phyloP scores from a whole-genome alignment of 2,888 invertebrate species.

The Desoria tigrina region DNA sequence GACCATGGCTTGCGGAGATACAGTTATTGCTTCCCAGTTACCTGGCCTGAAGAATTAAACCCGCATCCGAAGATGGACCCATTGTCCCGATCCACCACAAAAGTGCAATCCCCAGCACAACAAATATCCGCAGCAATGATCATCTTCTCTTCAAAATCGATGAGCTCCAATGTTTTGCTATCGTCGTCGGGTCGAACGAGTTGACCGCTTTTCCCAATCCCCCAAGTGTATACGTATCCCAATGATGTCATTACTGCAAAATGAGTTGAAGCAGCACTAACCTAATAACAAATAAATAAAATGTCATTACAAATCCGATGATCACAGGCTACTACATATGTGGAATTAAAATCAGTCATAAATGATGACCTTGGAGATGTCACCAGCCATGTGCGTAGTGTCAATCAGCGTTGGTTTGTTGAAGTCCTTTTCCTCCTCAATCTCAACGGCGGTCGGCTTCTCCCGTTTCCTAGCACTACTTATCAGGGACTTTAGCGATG shows the following conservation, averaged over 20 bases:
- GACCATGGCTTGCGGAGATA: background rate
- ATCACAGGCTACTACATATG: background rate
- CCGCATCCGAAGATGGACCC: constrained; percentile 49
- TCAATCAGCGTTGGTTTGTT: constrained; percentile 67
- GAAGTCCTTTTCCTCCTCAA: constrained; percentile 58
- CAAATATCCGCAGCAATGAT: constrained; percentile 47
- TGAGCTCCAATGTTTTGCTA: constrained; percentile 49
- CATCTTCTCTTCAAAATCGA: constrained; percentile 51
- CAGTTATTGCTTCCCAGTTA: constrained; percentile 8
- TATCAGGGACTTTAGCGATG: constrained; percentile 46
- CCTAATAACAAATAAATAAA: too few relatives aligned
- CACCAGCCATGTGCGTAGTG: constrained; percentile 65
- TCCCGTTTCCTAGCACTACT: constrained; percentile 37
- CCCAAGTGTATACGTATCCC: constrained; percentile 52
- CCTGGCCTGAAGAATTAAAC: constrained; percentile 50
- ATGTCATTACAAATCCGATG: background rate
- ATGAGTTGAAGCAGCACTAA: constrained; percentile 49
- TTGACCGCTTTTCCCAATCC: constrained; percentile 50
- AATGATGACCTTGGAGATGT: constrained; percentile 65
- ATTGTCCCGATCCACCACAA: constrained; percentile 49
- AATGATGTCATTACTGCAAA: constrained; percentile 50
- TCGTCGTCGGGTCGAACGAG: constrained; percentile 51
- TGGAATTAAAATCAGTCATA: background rate
- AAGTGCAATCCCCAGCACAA: constrained; percentile 53
- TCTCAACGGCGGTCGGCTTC: constrained; percentile 21